Evolutionary conservation across 2,113 vertebrate genomes (phyloP).

Genomic region (Anseranas semipalmata): DNA sequence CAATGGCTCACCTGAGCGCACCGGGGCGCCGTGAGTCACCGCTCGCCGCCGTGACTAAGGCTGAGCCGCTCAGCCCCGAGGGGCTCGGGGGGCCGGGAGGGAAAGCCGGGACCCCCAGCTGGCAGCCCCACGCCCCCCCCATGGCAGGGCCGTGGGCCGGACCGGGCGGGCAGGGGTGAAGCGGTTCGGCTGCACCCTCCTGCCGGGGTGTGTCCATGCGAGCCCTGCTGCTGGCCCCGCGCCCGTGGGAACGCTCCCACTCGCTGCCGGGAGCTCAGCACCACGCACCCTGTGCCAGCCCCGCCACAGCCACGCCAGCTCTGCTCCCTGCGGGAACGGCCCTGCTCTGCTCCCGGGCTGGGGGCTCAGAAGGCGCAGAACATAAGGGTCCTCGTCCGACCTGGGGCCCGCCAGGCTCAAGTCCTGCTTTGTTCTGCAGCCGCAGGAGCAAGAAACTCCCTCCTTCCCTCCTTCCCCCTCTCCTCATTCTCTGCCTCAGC

Average conservation of each 20-base stretch:
- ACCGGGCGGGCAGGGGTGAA: not conserved
- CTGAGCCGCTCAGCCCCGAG: not conserved
- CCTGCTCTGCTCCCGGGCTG: not conserved
- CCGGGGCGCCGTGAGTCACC: not conserved
- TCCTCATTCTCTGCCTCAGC: not conserved
- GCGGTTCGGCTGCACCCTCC: slow-evolving; percentile 16
- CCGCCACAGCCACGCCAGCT: fast-evolving
- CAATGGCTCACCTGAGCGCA: slow-evolving; percentile 3
- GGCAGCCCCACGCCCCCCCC: fast-evolving
- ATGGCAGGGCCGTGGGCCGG: fast-evolving
- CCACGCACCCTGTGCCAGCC: not conserved
- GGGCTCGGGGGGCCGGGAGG: not conserved
- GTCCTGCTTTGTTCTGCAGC: not conserved
- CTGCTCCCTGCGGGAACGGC: not conserved
- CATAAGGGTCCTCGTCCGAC: not conserved
- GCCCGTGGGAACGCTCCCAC: slow-evolving; percentile 54
- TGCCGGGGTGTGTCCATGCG: slow-evolving; percentile 15
- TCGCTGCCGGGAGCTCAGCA: not conserved
- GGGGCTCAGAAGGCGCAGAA: not conserved
- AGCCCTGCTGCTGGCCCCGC: slow-evolving; percentile 24
- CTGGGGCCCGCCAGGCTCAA: not conserved
- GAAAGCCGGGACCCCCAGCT: not conserved
- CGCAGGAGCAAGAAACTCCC: not conserved
- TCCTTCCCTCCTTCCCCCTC: not conserved
- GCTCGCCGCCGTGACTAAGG: not conserved